Base-by-base conservation (phyloP, 2,888 invertebrate species). In the Cheilosia pagana region DNA sequence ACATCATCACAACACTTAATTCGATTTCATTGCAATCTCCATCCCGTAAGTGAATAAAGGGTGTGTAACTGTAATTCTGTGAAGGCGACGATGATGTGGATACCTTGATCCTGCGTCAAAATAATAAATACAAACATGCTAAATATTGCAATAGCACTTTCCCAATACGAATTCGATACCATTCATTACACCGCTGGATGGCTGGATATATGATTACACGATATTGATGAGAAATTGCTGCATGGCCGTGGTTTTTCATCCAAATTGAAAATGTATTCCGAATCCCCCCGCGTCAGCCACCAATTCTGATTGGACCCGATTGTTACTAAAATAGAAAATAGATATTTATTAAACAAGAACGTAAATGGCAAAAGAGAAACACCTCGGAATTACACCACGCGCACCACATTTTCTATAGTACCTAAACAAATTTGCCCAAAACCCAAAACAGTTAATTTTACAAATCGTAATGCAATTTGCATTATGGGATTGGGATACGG, bases 391-490 rank as follows among this genome's bases (percentile, higher is more conserved):
- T 35, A 21, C 31, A 45, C 48, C 79, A 67, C 50, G 35, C 53
- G 12, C 52, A 19, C 23, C 31, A 25, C 55, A 10, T n/a, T 14
- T 25, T 16, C 43, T 21, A 3, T 5, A 28, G 12, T n/a, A 48
- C 57, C 74, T 83, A 78, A 83, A 78, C 45, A 78, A 48, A 83
- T 65, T 74, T 59, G 3, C 25, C 72, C 39, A 78, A 83, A 68
- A 57, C 57, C 68, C 53, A 68, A 83, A 85, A 85, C 67, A 68
- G 79, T 75, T 75, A 76, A 85, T 85, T 85, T 85, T 81, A 81
- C 55, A 76, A 81, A 76, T 70, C 85, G 76, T 85, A 85, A 85
- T 81, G 81, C 81, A 81, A 85, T 85, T 85, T 76, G 71, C 43
- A 65, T 25, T 53, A 39, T 16, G 16, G 21, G 8, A 10, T 19